Conservation (phyloP, 2,888 invertebrate species). For the Brenthis ino region DNA sequence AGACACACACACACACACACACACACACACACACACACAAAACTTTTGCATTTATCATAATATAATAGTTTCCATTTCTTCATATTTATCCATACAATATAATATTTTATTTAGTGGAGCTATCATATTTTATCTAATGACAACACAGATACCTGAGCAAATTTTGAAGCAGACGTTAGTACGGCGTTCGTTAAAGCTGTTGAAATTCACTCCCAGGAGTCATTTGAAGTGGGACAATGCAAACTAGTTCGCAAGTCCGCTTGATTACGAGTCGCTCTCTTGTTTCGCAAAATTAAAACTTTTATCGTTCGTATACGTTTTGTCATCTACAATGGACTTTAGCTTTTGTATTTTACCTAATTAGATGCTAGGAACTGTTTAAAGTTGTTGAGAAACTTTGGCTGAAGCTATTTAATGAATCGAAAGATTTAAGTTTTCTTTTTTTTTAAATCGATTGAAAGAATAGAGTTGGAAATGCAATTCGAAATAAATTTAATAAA, state of each 20-base stretch:
- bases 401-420: background rate
- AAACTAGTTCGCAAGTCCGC: constrained; percentile 38
- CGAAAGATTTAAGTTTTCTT: background rate
- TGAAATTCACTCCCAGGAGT: constrained; percentile 38
- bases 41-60: too few relatives aligned
- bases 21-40: too few relatives aligned
- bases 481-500: background rate
- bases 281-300: constrained; percentile 40
- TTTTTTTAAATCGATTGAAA: too few relatives aligned
- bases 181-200: constrained; percentile 30
- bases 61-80: too few relatives aligned
- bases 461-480: background rate
- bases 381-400: constrained; percentile 12
- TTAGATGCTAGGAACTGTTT: constrained; percentile 9
- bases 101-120: background rate
- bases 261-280: constrained; percentile 38
- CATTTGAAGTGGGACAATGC: constrained; percentile 39
- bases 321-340: constrained; percentile 30
- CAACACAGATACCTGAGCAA: constrained; percentile 28
- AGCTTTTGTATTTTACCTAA: constrained; percentile 17
- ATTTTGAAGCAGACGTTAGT: constrained; percentile 24
- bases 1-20: too few relatives aligned
- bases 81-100: too few relatives aligned
- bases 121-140: background rate
- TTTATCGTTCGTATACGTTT: constrained; percentile 30